Evolutionary conservation across 37 sponge, comb jelly and placozoan species (phyloP).

Genomic region (Crambe crambe): DNA sequence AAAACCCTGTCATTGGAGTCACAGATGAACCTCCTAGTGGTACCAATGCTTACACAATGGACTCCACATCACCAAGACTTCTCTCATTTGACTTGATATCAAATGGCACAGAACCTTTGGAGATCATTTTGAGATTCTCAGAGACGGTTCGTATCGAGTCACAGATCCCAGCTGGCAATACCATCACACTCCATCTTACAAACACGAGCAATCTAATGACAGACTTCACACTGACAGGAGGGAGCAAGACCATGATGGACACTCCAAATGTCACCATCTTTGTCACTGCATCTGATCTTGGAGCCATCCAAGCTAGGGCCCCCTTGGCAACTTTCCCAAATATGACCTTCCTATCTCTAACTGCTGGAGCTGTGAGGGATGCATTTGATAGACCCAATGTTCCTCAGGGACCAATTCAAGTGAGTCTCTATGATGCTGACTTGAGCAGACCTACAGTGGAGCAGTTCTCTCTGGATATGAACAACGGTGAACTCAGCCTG

Average conservation of each 20-base stretch:
- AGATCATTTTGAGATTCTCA: constrained; percentile 81
- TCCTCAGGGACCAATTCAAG: constrained; percentile 16
- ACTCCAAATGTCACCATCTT: constrained; percentile 68
- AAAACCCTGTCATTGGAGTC: constrained; percentile 38
- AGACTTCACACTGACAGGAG: constrained; percentile 62
- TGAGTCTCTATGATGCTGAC: constrained; percentile 60
- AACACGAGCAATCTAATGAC: constrained; percentile 18
- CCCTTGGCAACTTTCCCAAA: constrained; percentile 58
- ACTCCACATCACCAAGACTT: constrained; percentile 65
- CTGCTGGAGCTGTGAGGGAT: constrained; percentile 27
- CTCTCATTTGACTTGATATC: constrained; percentile 82
- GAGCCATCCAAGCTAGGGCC: constrained; percentile 44
- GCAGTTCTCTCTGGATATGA: constrained; percentile 70
- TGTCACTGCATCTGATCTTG: constrained; percentile 58
- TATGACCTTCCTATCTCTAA: constrained; percentile 56
- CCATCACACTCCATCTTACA: constrained; percentile 50
- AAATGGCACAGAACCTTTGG: constrained; percentile 73
- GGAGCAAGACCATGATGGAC: not conserved
- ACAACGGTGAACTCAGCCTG: constrained; percentile 57
- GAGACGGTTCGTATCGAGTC: constrained; percentile 70
- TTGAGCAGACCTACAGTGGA: constrained; percentile 59
- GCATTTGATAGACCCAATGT: not conserved
- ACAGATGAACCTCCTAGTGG: not conserved
- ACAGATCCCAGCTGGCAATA: not conserved
- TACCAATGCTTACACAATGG: constrained; percentile 29